Conservation (phyloP, 1,140 invertebrate genomes). For the Musca vetustissima region DNA sequence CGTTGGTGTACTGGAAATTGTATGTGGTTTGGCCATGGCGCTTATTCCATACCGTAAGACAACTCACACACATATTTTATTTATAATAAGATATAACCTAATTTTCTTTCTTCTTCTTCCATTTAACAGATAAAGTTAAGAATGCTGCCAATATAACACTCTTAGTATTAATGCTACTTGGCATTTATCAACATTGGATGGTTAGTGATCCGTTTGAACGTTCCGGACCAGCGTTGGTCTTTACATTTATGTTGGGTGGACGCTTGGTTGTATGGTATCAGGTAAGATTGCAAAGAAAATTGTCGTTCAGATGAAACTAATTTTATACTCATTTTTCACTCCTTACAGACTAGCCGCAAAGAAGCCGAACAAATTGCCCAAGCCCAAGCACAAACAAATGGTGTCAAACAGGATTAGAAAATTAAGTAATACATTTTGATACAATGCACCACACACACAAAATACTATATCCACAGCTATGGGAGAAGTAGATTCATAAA, state of each 20-base stretch:
- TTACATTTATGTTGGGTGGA: conserved; percentile 93
- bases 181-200: conserved; percentile 90
- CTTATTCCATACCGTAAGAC: conserved; percentile 83
- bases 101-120: neutral
- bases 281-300: conserved; percentile 24
- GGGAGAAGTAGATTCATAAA: no score
- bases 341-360: conserved; percentile 62
- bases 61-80: no score
- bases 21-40: conserved; percentile 85
- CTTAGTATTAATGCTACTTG: conserved; percentile 80
- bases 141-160: conserved; percentile 83
- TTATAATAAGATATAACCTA: conserved; percentile 32
- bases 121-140: conserved; percentile 79
- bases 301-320: neutral
- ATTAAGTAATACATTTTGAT: no score
- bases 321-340: conserved; percentile 29
- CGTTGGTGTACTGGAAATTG: conserved; percentile 85
- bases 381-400: conserved; percentile 62
- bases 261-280: conserved; percentile 76
- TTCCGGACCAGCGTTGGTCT: conserved; percentile 89
- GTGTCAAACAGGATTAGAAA: conserved; percentile 66
- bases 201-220: conserved; percentile 91
- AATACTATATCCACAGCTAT: no score
- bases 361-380: conserved; percentile 58
- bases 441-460: no score